Evolutionary conservation across 1,140 invertebrate genomes (phyloP).

Genomic region (Apis dorsata): DNA sequence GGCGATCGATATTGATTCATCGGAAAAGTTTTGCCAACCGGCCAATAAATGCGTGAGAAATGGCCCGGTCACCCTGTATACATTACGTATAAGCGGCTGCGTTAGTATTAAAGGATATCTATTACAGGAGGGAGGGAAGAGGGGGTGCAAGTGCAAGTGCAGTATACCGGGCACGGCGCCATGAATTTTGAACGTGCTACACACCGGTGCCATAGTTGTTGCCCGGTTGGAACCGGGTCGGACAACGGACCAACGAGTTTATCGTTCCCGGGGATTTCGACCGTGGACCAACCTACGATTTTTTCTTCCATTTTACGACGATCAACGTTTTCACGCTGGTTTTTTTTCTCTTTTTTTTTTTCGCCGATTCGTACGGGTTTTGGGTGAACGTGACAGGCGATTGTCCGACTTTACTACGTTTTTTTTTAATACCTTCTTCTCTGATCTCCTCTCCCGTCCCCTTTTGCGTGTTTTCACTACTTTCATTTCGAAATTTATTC

Average conservation of each 20-base stretch:
- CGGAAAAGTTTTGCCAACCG: conserved; percentile 19
- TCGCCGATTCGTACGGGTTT: not conserved
- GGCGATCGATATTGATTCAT: conserved; percentile 44
- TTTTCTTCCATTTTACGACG: conserved; percentile 24
- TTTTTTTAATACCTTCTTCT: too few species aligned
- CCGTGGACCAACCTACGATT: conserved; percentile 24
- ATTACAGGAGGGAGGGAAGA: conserved; percentile 65
- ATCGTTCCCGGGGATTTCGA: conserved; percentile 60
- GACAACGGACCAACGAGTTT: conserved; percentile 59
- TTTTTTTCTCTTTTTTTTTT: not conserved
- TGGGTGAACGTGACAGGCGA: too few species aligned
- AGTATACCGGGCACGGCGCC: conserved; percentile 68
- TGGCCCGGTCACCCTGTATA: conserved; percentile 44
- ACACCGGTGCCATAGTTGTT: conserved; percentile 58
- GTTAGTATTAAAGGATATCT: conserved; percentile 72
- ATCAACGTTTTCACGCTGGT: not conserved
- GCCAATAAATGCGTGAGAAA: conserved; percentile 46
- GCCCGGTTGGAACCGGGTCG: conserved; percentile 46
- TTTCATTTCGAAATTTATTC: too few species aligned
- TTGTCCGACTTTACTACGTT: too few species aligned
- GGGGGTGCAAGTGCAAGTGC: conserved; percentile 69
- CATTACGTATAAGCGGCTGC: conserved; percentile 36
- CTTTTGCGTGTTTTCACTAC: too few species aligned
- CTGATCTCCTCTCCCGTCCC: too few species aligned
- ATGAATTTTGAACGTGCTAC: conserved; percentile 71